phyloP scores from a whole-genome alignment of 1,140 invertebrate species.

The Helicorthomorpha holstii region DNA sequence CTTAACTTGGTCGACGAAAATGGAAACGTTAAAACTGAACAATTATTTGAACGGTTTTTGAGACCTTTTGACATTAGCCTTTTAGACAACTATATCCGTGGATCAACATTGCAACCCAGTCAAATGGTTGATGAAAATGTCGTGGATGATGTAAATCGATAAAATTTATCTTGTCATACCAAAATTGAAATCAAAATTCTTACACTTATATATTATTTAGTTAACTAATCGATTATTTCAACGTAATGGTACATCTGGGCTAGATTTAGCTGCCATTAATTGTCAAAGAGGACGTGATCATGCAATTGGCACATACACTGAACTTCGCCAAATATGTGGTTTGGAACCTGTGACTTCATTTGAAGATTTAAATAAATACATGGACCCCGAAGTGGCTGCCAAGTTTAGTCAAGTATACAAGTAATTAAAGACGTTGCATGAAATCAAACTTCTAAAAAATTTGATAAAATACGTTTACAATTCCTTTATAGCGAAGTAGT shows the following conservation, averaged over 20 bases:
- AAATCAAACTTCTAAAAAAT: background rate
- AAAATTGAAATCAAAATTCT: too few species aligned
- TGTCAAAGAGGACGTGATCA: constrained; percentile 27
- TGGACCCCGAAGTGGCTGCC: background rate
- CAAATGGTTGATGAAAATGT: too few species aligned
- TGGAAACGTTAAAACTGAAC: too few species aligned
- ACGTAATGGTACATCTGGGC: constrained; percentile 5
- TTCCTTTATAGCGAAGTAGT: constrained; percentile 9
- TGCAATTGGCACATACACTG: constrained; percentile 20
- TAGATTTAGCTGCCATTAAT: constrained; percentile 24
- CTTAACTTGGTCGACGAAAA: too few species aligned
- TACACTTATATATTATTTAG: background rate
- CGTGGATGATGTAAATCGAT: too few species aligned
- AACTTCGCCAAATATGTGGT: background rate
- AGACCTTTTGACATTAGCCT: too few species aligned
- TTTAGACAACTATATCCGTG: too few species aligned
- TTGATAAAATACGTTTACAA: background rate
- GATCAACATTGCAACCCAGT: too few species aligned
- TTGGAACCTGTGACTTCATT: background rate
- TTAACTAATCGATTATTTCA: background rate
- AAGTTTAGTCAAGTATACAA: background rate
- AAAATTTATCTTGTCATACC: too few species aligned
- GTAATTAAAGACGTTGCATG: too few species aligned
- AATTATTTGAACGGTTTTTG: too few species aligned
- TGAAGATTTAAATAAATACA: background rate